Base-by-base conservation (phyloP, 2,113 vertebrate genomes). In the Mesitornis unicolor region DNA sequence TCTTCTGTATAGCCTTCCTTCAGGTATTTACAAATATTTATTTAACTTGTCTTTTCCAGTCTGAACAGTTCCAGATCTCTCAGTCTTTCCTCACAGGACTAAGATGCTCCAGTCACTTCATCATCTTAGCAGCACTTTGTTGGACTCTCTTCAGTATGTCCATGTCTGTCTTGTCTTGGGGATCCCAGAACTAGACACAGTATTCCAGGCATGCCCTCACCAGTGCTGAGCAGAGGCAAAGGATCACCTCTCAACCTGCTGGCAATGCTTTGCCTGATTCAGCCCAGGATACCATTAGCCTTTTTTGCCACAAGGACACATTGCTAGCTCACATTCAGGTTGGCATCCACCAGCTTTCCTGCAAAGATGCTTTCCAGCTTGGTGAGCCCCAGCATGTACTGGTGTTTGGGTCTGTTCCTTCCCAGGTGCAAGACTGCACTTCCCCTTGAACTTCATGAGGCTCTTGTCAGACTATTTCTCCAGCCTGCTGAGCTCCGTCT, bases 381-480 rank as follows among this genome's bases (percentile, higher is more conserved):
- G 35, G 20, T 16, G 2, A 50, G 10, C 6, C 19, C 28, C 40
- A 74, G 28, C 14, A 43, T 19, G 17, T 40, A 71, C 7, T 45
- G 53, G 15, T 83, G 24, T 13, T 29, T 33, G 10, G 3, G 10
- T 9, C 6, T 67, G 31, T 40, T 54, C 16, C 11, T 79, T 9
- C 19, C 10, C 11, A 11, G 13, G 7, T 48, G 13, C 11, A 61
- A 29, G n/a, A 69, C 33, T 5, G 1, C 6, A 33, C 8, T 60
- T 69, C 13, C 31, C 6, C 9, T 43, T 74, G 36, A 51, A 45
- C 38, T 76, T 7, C 3, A 13, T 0, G 0, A 59, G 1, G 3
- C 16, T 60, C 51, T 35, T 71, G 42, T 57, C 26, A 56, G 20
- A 28, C 40, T 0, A 35, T 42, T 81, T 84, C 15, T 81, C 68